Percentiles rank a stretch among this genome's conserved stretches.
phyloP scores from a whole-genome alignment of 23 tunicate species.

The Trididemnum miniatum region DNA sequence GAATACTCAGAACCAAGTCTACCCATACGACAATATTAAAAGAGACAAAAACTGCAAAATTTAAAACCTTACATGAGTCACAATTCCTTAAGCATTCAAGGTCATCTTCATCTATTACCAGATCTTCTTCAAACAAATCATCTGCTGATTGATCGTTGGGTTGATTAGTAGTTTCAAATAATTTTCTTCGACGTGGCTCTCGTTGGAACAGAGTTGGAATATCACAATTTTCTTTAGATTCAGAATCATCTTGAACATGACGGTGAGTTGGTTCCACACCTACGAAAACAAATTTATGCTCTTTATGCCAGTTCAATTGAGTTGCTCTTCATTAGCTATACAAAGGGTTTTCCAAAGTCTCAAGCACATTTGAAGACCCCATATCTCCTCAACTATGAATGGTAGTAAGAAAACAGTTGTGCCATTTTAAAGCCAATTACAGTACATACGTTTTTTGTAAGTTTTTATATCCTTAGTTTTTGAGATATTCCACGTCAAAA shows the following conservation, averaged over 20 bases:
- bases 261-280: neutral
- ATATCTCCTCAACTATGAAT: too few species aligned
- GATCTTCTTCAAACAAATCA: conserved; percentile 8
- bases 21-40: too few species aligned
- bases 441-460: too few species aligned
- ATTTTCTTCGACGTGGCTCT: conserved; percentile 23
- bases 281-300: neutral
- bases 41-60: too few species aligned
- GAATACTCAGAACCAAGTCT: too few species aligned
- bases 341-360: neutral
- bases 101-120: conserved; percentile 60
- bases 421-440: too few species aligned
- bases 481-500: too few species aligned
- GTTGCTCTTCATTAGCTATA: too few species aligned
- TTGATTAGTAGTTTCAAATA: conserved; percentile 28
- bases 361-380: neutral
- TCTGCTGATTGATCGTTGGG: neutral
- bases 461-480: too few species aligned
- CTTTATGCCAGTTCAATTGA: too few species aligned
- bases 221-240: neutral
- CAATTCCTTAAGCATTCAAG: neutral
- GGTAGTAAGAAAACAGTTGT: neutral
- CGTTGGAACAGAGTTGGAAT: neutral
- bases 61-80: neutral
- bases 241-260: too few species aligned